These are phyloP conservation scores for Cataglyphis altisquamis DNA, from an alignment of 2,888 invertebrate genomes.

Conservation along the genomic window DNA sequence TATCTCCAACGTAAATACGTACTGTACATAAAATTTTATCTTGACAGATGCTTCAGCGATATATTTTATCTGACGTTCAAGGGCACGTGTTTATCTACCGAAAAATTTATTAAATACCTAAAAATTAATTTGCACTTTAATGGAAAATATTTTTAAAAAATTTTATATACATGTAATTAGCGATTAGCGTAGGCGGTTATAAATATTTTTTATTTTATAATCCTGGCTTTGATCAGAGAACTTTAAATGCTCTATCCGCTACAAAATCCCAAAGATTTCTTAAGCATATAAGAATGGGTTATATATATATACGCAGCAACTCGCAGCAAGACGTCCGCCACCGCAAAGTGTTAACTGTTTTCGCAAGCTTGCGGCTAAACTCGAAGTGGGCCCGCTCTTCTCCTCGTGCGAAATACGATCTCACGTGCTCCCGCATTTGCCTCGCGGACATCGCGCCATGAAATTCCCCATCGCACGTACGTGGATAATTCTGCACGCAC, in stretches of 20 bases:
- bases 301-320: background rate
- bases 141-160: background rate
- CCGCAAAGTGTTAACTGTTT: constrained; percentile 36
- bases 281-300: background rate
- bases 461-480: constrained; percentile 58
- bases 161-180: background rate
- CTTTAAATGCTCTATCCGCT: background rate
- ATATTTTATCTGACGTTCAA: constrained; percentile 39
- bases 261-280: constrained; percentile 20
- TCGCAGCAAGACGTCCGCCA: constrained; percentile 13
- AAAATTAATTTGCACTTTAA: background rate
- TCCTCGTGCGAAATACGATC: constrained; percentile 51
- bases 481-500: constrained; percentile 51
- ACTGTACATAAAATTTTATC: constrained; percentile 44
- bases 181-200: background rate
- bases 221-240: background rate
- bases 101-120: background rate
- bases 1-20: constrained; percentile 44
- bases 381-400: constrained; percentile 15
- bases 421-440: constrained; percentile 1
- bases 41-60: constrained; percentile 23
- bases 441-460: constrained; percentile 51
- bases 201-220: background rate
- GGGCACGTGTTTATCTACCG: background rate
- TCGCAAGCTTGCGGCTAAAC: constrained; percentile 40